These are phyloP conservation scores for Drosophila funebris DNA, from an alignment of 1,140 invertebrate species.

Conservation along the genomic window DNA sequence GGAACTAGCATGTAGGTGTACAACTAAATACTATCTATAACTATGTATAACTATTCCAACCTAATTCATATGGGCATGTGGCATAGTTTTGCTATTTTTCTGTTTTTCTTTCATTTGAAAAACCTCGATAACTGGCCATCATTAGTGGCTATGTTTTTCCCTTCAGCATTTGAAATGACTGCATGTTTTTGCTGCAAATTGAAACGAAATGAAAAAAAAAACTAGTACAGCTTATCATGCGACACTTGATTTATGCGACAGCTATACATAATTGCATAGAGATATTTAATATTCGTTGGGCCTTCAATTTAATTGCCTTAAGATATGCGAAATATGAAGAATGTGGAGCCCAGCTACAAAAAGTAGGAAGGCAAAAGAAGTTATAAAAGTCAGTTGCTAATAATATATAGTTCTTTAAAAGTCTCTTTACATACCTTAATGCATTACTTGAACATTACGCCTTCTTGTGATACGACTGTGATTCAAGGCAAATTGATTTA, in stretches of 20 bases:
- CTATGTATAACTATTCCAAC: neutral
- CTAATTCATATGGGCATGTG: neutral
- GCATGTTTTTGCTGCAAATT: constrained; percentile 28
- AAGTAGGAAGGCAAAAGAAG: neutral
- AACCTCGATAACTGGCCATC: constrained; percentile 25
- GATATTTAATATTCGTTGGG: neutral
- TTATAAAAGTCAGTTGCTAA: neutral
- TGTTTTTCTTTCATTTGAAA: neutral
- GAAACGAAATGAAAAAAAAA: no score
- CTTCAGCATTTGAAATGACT: constrained; percentile 17
- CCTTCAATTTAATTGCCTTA: neutral
- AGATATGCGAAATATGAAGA: constrained; percentile 7
- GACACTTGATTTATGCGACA: constrained; percentile 69
- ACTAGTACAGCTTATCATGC: constrained; percentile 69
- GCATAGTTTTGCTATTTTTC: neutral
- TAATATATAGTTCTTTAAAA: neutral
- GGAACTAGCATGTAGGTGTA: constrained; percentile 47
- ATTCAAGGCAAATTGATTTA: no score
- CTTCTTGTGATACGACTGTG: no score
- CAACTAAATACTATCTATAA: constrained; percentile 19
- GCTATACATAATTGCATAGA: constrained; percentile 31
- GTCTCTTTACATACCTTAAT: no score
- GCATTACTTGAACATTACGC: no score
- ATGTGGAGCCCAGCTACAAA: neutral
- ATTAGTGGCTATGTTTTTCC: constrained; percentile 52